phyloP scores from a whole-genome alignment of 2,888 invertebrate genomes.

The Argyresthia goedartella region DNA sequence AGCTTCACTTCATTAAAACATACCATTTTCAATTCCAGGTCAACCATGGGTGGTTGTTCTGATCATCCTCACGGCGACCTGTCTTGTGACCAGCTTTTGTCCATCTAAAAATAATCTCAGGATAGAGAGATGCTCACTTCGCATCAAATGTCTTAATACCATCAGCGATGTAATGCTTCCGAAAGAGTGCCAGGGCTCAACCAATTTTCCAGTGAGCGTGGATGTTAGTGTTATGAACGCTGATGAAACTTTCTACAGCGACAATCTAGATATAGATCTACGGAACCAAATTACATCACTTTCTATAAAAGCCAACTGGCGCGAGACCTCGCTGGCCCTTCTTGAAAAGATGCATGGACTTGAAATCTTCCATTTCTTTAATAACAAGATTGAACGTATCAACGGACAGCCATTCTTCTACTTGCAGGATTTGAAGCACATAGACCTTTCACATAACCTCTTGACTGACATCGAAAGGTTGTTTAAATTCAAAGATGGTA shows the following conservation, averaged over 20 bases:
- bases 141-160: conserved; percentile 29
- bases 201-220: conserved; percentile 33
- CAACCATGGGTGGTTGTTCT: background rate
- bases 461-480: conserved; percentile 31
- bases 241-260: conserved; percentile 23
- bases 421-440: conserved; percentile 28
- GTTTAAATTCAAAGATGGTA: conserved; percentile 35
- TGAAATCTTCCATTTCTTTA: conserved; percentile 25
- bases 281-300: conserved; percentile 34
- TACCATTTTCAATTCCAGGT: background rate
- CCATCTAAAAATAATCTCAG: conserved; percentile 22
- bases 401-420: conserved; percentile 29
- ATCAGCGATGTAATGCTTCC: conserved; percentile 29
- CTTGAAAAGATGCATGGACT: conserved; percentile 35
- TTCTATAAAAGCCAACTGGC: conserved; percentile 28
- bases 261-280: conserved; percentile 23
- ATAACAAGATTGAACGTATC: conserved; percentile 32
- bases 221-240: conserved; percentile 36
- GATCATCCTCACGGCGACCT: conserved; percentile 1
- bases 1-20: background rate
- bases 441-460: conserved; percentile 41
- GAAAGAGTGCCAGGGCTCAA: conserved; percentile 33
- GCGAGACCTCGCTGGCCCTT: conserved; percentile 28
- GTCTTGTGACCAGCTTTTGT: conserved; percentile 17
- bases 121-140: conserved; percentile 28